Base-by-base conservation (phyloP, 2,888 invertebrate species). In the Serrognathus titanus region DNA sequence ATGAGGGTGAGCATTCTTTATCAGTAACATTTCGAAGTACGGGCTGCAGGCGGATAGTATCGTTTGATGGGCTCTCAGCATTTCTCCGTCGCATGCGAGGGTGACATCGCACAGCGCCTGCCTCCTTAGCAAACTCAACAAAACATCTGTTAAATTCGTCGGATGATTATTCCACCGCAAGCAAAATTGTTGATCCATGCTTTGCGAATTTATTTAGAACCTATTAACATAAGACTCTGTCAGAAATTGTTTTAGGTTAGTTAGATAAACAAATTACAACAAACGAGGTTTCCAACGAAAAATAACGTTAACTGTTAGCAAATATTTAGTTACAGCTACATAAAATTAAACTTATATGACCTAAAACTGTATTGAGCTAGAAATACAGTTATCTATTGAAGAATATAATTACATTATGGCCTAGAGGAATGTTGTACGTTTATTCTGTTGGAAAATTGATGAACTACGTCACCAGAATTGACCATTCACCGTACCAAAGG, bases 111-210 rank as follows among this genome's bases (percentile, higher is more conserved):
- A 94, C 70, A 94, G 85, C 70, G 90, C 90, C 82, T 93, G 93
- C 77, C 92, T 85, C 79, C 92, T 89, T 73, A 93, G 82, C 75
- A 93, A 84, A 77, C 91, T 91, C 75, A 89, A 90, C 72, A 93
- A 85, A 75, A 93, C 92, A 81, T 92, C 92, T 76, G 92, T 92
- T 80, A 94, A 83, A 82, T 93, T 93, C 81, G 84, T 89, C 76
- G 90, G 92, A 83, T 93, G 93, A 83, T 93, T 94, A 85, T 93
- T 92, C 93, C 93, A 94, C 84, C 92, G 89, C 79, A 94, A 86
- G 82, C 92, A 92, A 83, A 92, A 94, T 84, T 93, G 92, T 83
- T 88, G 89, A 84, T 88, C 69, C 69, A 58, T 58, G 49, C 50
- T 55, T 41, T 38, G 20, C 48, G 51, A 45, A 12, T 13, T 48